phyloP scores from a whole-genome alignment of 2,797 vertebrate species.

The Lacerta viridis region DNA sequence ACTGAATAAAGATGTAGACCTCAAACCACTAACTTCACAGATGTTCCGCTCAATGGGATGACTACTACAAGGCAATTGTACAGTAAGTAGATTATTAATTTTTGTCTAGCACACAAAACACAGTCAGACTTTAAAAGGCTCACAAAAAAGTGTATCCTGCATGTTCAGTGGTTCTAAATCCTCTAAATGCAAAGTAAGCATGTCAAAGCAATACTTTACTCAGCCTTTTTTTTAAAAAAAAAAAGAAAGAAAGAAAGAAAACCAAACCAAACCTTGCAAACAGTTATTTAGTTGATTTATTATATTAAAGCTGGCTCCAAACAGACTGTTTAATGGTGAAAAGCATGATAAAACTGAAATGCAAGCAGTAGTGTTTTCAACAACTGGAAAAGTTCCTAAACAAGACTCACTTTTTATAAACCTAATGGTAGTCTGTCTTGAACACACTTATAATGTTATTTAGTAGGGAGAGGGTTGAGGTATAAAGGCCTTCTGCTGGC shows the following conservation, averaged over 20 bases:
- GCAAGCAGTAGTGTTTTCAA: not conserved
- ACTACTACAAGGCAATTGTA: not conserved
- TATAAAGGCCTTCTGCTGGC: slow-evolving; percentile 50
- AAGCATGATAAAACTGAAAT: slow-evolving; percentile 43
- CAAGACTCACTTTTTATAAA: slow-evolving; percentile 28
- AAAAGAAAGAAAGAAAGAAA: not conserved
- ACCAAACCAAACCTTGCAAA: not conserved
- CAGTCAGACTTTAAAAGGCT: not conserved
- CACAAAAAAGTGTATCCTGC: not conserved
- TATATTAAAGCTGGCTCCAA: slow-evolving; percentile 30
- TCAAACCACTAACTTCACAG: not conserved
- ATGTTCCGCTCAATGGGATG: not conserved
- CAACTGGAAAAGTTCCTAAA: not conserved
- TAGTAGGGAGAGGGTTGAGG: slow-evolving; percentile 28
- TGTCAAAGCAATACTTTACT: not conserved
- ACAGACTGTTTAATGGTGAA: slow-evolving; percentile 13
- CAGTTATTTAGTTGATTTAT: slow-evolving; percentile 25
- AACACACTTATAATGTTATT: slow-evolving; percentile 51
- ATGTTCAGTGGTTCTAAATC: slow-evolving; percentile 3
- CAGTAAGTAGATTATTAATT: not conserved
- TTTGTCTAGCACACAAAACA: not conserved
- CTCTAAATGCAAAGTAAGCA: not conserved
- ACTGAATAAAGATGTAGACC: not conserved
- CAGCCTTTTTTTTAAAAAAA: not conserved
- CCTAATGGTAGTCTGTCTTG: slow-evolving; percentile 22